These are phyloP conservation scores for Tachyglossus aculeatus DNA, from an alignment of 2,797 vertebrate species.

Conservation along the genomic window DNA sequence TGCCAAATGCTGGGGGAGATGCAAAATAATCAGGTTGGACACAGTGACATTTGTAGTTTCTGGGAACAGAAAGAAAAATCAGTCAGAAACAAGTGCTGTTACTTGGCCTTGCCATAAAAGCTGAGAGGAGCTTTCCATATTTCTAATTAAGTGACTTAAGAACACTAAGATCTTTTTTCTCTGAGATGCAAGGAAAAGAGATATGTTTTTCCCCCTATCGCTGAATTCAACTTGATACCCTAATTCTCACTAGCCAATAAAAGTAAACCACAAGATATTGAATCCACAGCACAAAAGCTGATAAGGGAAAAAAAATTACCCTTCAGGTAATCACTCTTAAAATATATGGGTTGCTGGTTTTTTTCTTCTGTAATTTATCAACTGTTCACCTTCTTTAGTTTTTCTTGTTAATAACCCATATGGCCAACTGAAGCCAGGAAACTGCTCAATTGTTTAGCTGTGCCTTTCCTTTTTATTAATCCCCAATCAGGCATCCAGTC, in stretches of 20 bases:
- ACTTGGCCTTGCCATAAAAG: background rate
- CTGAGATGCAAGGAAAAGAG: too few species aligned
- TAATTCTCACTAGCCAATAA: too few species aligned
- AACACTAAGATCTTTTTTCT: background rate
- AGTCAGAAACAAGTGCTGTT: background rate
- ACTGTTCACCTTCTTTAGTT: background rate
- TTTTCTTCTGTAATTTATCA: background rate
- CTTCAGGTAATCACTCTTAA: background rate
- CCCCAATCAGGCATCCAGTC: slow-evolving; percentile 4
- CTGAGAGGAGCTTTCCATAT: background rate
- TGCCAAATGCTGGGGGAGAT: too few species aligned
- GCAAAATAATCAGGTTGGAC: too few species aligned
- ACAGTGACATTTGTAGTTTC: too few species aligned
- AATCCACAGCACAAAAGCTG: background rate
- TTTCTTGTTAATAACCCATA: slow-evolving; percentile 9
- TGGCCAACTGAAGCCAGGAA: background rate
- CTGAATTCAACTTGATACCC: too few species aligned
- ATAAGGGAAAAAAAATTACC: background rate
- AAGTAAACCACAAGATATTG: background rate
- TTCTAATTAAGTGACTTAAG: background rate
- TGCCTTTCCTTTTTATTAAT: slow-evolving; percentile 30
- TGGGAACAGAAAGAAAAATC: too few species aligned
- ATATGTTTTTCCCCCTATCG: too few species aligned
- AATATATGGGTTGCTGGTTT: background rate
- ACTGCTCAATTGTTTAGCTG: background rate